A percentile compares a stretch with the other conserved stretches of the same genome.
Evolutionary conservation across 2,113 vertebrate genomes (phyloP).

Genomic region (Phainopepla nitens): DNA sequence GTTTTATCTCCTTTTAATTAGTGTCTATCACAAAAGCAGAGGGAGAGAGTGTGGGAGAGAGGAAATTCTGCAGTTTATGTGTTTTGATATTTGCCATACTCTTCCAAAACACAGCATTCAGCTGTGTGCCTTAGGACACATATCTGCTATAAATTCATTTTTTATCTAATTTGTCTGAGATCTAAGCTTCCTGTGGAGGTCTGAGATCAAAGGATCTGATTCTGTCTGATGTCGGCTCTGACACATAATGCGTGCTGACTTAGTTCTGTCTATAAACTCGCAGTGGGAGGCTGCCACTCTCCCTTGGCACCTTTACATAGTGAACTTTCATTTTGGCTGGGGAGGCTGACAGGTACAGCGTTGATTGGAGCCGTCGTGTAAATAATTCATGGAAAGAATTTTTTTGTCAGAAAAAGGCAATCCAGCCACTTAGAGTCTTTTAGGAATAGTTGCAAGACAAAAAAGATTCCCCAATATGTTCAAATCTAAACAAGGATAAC

Average conservation of each 20-base stretch:
- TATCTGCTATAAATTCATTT: constrained; percentile 96
- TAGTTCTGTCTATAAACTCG: constrained; percentile 86
- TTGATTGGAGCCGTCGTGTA: constrained; percentile 72
- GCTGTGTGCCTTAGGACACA: constrained; percentile 79
- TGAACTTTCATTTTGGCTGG: constrained; percentile 77
- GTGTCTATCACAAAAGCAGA: constrained; percentile 55
- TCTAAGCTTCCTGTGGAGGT: constrained; percentile 94
- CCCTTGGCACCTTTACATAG: constrained; percentile 77
- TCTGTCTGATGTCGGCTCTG: constrained; percentile 94
- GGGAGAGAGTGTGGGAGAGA: constrained; percentile 26
- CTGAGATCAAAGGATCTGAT: constrained; percentile 95
- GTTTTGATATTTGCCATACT: constrained; percentile 75
- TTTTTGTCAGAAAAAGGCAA: constrained; percentile 60
- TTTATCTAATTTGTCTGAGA: constrained; percentile 98
- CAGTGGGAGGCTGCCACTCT: constrained; percentile 80
- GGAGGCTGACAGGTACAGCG: constrained; percentile 71
- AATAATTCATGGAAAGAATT: constrained; percentile 75
- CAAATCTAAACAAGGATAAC: constrained; percentile 59
- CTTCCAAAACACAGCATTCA: constrained; percentile 74
- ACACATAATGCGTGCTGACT: constrained; percentile 95
- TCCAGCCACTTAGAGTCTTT: constrained; percentile 68
- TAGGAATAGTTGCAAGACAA: constrained; percentile 56
- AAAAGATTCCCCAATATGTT: constrained; percentile 41
- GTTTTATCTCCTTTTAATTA: constrained; percentile 65
- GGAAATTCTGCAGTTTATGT: constrained; percentile 70